Conservation (phyloP, 2,888 invertebrate genomes). For the Melipona beecheii region DNA sequence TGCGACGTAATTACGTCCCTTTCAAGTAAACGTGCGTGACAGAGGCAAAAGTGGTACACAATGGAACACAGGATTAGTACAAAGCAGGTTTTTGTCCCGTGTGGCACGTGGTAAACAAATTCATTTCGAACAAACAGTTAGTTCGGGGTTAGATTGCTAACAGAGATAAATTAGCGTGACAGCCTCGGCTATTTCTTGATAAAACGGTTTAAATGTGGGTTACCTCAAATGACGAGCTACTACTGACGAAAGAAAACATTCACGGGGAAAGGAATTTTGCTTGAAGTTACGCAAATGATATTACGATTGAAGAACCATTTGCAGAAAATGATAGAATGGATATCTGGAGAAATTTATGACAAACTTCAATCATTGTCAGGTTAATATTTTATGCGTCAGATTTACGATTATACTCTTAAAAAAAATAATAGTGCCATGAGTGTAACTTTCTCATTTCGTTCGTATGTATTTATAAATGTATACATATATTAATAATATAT, state of each 20-base stretch:
- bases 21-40: background rate
- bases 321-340: background rate
- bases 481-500: no score
- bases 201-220: background rate
- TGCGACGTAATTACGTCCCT: background rate
- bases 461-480: no score
- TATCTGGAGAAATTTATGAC: background rate
- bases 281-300: background rate
- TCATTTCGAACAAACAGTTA: slow-evolving; percentile 8
- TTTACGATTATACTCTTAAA: background rate
- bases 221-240: background rate
- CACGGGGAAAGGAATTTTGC: background rate
- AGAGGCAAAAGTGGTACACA: slow-evolving; percentile 8
- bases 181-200: background rate
- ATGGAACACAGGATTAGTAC: background rate
- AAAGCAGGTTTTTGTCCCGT: background rate
- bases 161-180: slow-evolving; percentile 1
- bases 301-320: background rate
- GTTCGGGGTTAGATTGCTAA: slow-evolving; percentile 8
- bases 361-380: background rate
- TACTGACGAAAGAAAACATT: background rate
- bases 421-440: no score
- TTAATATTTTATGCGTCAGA: background rate
- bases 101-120: slow-evolving; percentile 1
- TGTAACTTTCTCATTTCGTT: no score